Base-by-base conservation (phyloP, 2,113 vertebrate species). In the Piprites chloris region DNA sequence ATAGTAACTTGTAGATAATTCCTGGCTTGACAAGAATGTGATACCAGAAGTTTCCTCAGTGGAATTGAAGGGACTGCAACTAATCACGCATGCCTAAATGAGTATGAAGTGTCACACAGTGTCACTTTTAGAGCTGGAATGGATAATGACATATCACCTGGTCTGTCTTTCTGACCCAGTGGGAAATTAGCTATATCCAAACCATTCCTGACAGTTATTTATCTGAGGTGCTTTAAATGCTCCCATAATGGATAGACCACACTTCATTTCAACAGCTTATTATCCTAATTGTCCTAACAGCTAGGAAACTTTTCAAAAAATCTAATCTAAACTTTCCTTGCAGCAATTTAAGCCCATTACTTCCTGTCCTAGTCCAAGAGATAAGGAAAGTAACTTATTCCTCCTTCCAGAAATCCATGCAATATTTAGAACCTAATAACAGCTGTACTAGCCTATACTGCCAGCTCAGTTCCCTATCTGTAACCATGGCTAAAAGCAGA, bases 141-240 rank as follows among this genome's bases (percentile, higher is more conserved):
- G 50, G 41, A 67, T 74, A 53, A 39, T 84, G 92, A 96, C 88
- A 90, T 65, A 77, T 94, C 83, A 90, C 92, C 79, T 95, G 85
- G 37, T 89, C 82, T 95, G 49, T 73, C 78, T 80, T 92, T 69
- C 55, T 95, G 76, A 93, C 63, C 39, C 42, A 67, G 42, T 90
- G 72, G 75, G 76, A 92, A 96, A 93, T 90, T 58, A 90, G 76
- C 79, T 92, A 30, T 89, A 71, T 71, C 44, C 63, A 89, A 92
- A 84, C 67, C 55, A 71, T 76, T 94, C 49, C 75, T 88, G 94
- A 83, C 79, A 90, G 26, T 83, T 95, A 87, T 69, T 95, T 95
- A 65, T 90, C 71, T 82, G 75, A 80, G 33, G 16, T 66, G 42
- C 44, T 88, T 88, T 95, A 94, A 90, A 84, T 47, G 72, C 33